Evolutionary conservation across 2,888 invertebrate genomes (phyloP).

Genomic region (Rhamnusium bicolor): DNA sequence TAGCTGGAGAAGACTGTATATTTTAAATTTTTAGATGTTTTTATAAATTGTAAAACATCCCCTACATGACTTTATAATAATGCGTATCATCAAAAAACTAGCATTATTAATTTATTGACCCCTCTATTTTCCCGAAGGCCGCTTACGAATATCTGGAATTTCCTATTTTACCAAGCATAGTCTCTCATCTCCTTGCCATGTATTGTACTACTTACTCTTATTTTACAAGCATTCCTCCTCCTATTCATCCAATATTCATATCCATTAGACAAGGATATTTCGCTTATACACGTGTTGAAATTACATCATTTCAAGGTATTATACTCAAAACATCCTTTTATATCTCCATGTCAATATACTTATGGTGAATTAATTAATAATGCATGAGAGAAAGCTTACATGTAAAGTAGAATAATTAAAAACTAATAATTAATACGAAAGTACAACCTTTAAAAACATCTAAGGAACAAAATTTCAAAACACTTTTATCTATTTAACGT

Average conservation of each 20-base stretch:
- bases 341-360: neutral
- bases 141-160: neutral
- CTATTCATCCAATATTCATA: constrained; percentile 24
- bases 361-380: neutral
- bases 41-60: too few species aligned
- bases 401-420: neutral
- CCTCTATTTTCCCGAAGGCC: neutral
- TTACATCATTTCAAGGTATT: neutral
- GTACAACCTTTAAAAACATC: too few species aligned
- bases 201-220: neutral
- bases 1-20: too few species aligned
- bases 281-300: constrained; percentile 19
- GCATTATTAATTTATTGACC: neutral
- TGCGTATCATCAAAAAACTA: too few species aligned
- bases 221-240: neutral
- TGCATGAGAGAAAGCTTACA: neutral
- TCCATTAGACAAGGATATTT: constrained; percentile 21
- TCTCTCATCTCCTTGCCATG: neutral
- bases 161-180: neutral
- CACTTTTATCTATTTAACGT: too few species aligned
- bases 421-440: too few species aligned
- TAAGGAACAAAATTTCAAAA: too few species aligned
- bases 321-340: neutral
- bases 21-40: too few species aligned
- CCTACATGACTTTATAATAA: too few species aligned